Conservation (phyloP, 2,113 vertebrate genomes). For the Hiodon alosoides region DNA sequence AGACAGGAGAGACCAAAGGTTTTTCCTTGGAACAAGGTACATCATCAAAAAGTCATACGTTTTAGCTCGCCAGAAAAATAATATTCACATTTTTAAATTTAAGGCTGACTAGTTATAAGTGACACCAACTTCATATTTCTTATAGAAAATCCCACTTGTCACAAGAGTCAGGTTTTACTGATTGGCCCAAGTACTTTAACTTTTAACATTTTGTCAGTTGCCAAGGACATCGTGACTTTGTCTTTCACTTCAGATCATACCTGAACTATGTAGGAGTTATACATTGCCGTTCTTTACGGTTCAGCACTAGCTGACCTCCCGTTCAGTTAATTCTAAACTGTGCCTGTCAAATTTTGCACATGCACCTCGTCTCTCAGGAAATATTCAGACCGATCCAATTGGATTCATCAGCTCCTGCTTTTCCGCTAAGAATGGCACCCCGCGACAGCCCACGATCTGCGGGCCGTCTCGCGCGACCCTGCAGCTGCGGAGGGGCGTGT, state of each 20-base stretch:
- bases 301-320: no score
- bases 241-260: no score
- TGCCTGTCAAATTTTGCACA: background rate
- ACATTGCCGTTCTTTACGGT: no score
- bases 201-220: no score
- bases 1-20: slow-evolving; percentile 4
- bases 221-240: no score
- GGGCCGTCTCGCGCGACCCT: slow-evolving; percentile 68
- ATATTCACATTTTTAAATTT: no score
- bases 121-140: no score
- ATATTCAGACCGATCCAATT: slow-evolving; percentile 71
- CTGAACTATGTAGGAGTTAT: no score
- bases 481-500: slow-evolving; percentile 65
- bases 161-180: no score
- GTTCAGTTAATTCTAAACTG: background rate
- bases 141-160: no score
- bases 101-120: no score
- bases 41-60: background rate
- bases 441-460: slow-evolving; percentile 77
- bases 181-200: background rate
- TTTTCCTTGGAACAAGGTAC: slow-evolving; percentile 55
- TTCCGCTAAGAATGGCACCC: slow-evolving; percentile 74
- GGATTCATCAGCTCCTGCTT: slow-evolving; percentile 81
- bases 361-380: slow-evolving; percentile 52
- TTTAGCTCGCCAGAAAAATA: no score